These are phyloP conservation scores for Oegoconia quadripuncta DNA, from an alignment of 2,888 invertebrate genomes.

Conservation along the genomic window DNA sequence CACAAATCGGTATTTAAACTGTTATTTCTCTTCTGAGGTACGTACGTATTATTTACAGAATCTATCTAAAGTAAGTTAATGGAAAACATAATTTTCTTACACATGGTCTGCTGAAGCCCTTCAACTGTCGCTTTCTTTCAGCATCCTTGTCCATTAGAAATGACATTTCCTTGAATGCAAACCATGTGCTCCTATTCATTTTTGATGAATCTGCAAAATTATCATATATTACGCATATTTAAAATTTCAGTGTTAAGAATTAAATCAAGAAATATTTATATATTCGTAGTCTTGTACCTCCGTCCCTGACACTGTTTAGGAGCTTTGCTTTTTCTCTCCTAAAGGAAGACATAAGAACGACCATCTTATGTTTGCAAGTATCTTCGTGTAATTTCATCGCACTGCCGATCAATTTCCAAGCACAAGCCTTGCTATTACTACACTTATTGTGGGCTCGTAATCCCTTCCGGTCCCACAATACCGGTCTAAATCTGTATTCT, in stretches of 20 bases:
- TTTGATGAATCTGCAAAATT: constrained; percentile 24
- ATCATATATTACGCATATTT: constrained; percentile 1
- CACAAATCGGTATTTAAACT: too few relatives aligned
- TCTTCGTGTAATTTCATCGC: constrained; percentile 25
- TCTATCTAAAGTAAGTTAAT: too few relatives aligned
- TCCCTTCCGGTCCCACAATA: constrained; percentile 41
- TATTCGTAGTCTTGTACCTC: not conserved
- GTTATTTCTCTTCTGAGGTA: too few relatives aligned
- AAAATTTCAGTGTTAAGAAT: not conserved
- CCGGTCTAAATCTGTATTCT: constrained; percentile 32
- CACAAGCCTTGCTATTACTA: too few relatives aligned
- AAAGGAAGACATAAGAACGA: constrained; percentile 39
- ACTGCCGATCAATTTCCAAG: constrained; percentile 37
- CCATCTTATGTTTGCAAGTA: constrained; percentile 42
- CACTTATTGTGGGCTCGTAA: too few relatives aligned
- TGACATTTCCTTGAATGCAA: constrained; percentile 39
- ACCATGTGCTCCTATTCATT: constrained; percentile 35
- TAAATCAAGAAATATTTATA: not conserved
- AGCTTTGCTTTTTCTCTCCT: constrained; percentile 43
- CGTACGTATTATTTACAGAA: too few relatives aligned
- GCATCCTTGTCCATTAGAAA: constrained; percentile 39
- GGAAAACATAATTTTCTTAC: too few relatives aligned
- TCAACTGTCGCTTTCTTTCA: constrained; percentile 31
- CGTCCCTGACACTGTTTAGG: not conserved
- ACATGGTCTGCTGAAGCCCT: too few relatives aligned